Evolutionary conservation across 2,888 invertebrate species (phyloP).

Genomic region (Aporophyla lueneburgensis): DNA sequence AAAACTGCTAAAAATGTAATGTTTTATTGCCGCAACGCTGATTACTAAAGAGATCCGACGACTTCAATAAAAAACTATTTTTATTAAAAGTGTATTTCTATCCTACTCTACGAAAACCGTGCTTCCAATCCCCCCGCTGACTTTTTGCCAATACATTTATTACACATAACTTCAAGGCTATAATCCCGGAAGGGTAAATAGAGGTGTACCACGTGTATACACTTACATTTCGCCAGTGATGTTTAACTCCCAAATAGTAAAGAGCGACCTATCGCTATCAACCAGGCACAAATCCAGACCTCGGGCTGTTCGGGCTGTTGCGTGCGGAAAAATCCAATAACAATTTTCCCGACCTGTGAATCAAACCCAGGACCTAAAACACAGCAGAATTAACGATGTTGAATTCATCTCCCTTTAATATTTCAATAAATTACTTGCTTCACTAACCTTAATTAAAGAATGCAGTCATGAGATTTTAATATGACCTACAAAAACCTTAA

Average conservation of each 20-base stretch:
- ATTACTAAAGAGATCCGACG: background rate
- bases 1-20: background rate
- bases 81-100: no score
- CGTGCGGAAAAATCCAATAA: no score
- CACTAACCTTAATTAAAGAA: background rate
- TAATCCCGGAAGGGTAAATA: background rate
- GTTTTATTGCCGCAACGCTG: no score
- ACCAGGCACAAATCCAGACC: background rate
- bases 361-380: background rate
- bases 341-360: background rate
- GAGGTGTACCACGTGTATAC: background rate
- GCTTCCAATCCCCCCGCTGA: no score
- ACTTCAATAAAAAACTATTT: background rate
- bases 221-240: background rate
- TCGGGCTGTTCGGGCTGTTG: background rate
- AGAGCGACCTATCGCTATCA: background rate
- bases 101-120: no score
- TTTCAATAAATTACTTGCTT: background rate
- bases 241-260: background rate
- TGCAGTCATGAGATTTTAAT: background rate
- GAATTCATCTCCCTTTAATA: background rate
- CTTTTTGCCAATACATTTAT: background rate
- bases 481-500: constrained; percentile 2
- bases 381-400: background rate
- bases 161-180: background rate